Conservation (phyloP, 2,113 vertebrate genomes). For the Nymphicus hollandicus region DNA sequence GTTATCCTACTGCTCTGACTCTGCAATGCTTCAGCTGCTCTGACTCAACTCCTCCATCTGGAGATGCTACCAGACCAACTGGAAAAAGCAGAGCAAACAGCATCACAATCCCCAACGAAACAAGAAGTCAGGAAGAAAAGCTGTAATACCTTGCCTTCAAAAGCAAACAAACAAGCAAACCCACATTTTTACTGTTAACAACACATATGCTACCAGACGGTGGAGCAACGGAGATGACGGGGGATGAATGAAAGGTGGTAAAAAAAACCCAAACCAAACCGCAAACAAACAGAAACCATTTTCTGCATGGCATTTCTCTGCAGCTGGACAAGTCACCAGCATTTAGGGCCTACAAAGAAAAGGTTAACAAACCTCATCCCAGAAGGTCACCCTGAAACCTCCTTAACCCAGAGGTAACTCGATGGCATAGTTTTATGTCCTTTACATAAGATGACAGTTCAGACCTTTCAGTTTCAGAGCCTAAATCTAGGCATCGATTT, state of each 20-base stretch:
- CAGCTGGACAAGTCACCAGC: background rate
- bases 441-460: background rate
- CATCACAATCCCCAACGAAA: background rate
- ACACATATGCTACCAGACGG: constrained; percentile 5
- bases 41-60: constrained; percentile 64
- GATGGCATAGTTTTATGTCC: background rate
- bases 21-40: constrained; percentile 40
- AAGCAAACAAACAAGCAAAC: constrained; percentile 41
- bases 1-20: constrained; percentile 44
- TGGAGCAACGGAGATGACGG: background rate
- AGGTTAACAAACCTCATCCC: background rate
- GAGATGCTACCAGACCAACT: constrained; percentile 54
- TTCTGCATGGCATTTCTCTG: background rate
- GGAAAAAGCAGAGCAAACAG: constrained; percentile 52
- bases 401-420: background rate
- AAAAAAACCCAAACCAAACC: background rate
- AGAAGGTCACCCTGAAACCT: background rate
- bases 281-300: background rate
- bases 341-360: background rate
- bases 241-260: background rate
- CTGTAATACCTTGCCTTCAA: background rate
- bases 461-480: constrained; percentile 7
- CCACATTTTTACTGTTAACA: constrained; percentile 11
- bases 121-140: constrained; percentile 9
- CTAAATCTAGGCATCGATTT: constrained; percentile 12